phyloP scores from a whole-genome alignment of 2,797 vertebrate species.

The Balearica regulorum region DNA sequence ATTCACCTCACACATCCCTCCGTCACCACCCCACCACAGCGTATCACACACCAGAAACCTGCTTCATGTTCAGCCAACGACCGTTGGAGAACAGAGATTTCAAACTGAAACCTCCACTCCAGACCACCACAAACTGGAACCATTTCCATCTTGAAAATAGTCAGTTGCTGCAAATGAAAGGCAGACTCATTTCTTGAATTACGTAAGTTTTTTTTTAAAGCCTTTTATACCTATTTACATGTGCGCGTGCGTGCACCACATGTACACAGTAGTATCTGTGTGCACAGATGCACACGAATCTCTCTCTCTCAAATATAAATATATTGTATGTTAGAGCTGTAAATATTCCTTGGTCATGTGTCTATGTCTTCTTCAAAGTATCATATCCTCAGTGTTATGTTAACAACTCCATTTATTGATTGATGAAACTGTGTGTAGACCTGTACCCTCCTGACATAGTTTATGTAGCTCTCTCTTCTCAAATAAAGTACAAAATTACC shows the following conservation, averaged over 20 bases:
- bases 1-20: not conserved
- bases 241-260: conserved; percentile 67
- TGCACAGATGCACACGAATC: conserved; percentile 63
- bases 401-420: conserved; percentile 79
- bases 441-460: conserved; percentile 81
- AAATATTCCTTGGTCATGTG: conserved; percentile 77
- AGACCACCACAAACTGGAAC: conserved; percentile 29
- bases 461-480: conserved; percentile 82
- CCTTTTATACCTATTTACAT: conserved; percentile 77
- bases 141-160: conserved; percentile 59
- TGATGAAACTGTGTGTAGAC: conserved; percentile 76
- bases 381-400: conserved; percentile 78
- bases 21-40: not conserved
- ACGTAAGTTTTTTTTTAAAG: conserved; percentile 33
- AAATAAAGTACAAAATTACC: conserved; percentile 80
- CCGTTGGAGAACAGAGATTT: conserved; percentile 44
- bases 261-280: conserved; percentile 59
- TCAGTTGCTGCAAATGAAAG: conserved; percentile 61
- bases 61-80: not conserved
- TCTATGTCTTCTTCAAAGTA: conserved; percentile 76
- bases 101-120: not conserved
- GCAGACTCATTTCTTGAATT: conserved; percentile 67
- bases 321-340: conserved; percentile 77
- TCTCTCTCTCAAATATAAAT: conserved; percentile 75
- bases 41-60: not conserved